These are phyloP conservation scores for Hydractinia symbiolongicarpus DNA, from an alignment of 30 jellyfish, hydroid and myxozoan genomes.

Conservation along the genomic window DNA sequence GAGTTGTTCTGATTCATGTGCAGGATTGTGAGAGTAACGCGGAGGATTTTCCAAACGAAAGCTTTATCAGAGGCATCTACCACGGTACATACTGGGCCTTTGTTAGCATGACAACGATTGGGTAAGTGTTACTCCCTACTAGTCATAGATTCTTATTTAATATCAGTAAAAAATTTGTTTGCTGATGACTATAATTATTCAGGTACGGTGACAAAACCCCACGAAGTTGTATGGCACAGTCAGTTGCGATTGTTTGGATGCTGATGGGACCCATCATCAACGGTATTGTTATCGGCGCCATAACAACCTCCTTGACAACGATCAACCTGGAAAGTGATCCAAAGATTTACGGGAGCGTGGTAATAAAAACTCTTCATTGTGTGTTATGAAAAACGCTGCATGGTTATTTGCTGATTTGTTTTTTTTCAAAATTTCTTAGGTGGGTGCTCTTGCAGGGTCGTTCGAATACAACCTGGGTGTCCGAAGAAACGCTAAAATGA, in stretches of 20 bases:
- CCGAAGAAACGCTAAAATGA: constrained; percentile 59
- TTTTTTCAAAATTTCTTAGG: constrained; percentile 6
- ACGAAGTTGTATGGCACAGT: constrained; percentile 39
- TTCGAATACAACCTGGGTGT: constrained; percentile 54
- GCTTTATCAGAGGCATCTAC: constrained; percentile 46
- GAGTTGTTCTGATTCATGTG: neutral
- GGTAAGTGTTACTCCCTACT: constrained; percentile 38
- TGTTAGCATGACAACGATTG: constrained; percentile 85
- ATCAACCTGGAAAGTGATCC: constrained; percentile 27
- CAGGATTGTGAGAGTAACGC: constrained; percentile 56
- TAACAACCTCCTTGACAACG: constrained; percentile 53
- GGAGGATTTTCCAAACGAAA: constrained; percentile 47
- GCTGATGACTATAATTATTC: neutral
- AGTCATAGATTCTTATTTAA: neutral
- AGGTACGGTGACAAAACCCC: constrained; percentile 92
- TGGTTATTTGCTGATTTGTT: neutral
- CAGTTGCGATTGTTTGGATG: constrained; percentile 56
- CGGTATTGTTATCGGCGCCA: constrained; percentile 55
- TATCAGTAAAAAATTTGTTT: neutral
- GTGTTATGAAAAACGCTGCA: neutral
- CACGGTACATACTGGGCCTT: constrained; percentile 84
- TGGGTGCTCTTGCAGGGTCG: constrained; percentile 42
- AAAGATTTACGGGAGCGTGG: constrained; percentile 48
- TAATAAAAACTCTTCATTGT: constrained; percentile 1
- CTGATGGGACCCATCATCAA: constrained; percentile 65